Evolutionary conservation across 30 jellyfish, hydroid and myxozoan species (phyloP).

Genomic region (Hydractinia echinata): DNA sequence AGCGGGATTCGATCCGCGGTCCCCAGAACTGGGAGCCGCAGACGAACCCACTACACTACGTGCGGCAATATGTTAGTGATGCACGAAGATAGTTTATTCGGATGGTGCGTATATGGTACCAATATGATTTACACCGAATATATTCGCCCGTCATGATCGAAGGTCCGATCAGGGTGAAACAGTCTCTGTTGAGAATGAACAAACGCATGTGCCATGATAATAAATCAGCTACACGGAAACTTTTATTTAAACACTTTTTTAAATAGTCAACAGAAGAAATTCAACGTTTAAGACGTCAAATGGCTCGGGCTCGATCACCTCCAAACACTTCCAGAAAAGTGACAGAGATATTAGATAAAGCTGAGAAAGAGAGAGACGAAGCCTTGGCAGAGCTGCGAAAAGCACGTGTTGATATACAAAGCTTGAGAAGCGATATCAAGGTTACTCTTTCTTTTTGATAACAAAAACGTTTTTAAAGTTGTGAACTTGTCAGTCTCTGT

Average conservation of each 20-base stretch:
- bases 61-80: no score
- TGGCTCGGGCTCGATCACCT: constrained; percentile 62
- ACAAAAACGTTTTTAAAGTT: neutral
- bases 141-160: no score
- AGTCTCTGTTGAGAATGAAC: no score
- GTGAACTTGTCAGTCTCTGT: no score
- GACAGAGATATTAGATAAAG: constrained; percentile 67
- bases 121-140: no score
- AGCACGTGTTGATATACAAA: constrained; percentile 54
- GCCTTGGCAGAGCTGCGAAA: constrained; percentile 66
- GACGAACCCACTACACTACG: no score
- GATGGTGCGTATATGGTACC: no score
- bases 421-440: constrained; percentile 56
- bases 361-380: constrained; percentile 92
- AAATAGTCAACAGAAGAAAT: constrained; percentile 80
- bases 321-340: constrained; percentile 58
- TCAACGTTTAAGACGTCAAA: constrained; percentile 78
- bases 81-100: no score
- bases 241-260: neutral
- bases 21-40: no score
- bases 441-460: constrained; percentile 21
- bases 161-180: no score
- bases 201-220: no score
- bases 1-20: no score
- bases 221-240: neutral